phyloP scores from a whole-genome alignment of 2,113 vertebrate genomes.

The Vulpes vulpes region DNA sequence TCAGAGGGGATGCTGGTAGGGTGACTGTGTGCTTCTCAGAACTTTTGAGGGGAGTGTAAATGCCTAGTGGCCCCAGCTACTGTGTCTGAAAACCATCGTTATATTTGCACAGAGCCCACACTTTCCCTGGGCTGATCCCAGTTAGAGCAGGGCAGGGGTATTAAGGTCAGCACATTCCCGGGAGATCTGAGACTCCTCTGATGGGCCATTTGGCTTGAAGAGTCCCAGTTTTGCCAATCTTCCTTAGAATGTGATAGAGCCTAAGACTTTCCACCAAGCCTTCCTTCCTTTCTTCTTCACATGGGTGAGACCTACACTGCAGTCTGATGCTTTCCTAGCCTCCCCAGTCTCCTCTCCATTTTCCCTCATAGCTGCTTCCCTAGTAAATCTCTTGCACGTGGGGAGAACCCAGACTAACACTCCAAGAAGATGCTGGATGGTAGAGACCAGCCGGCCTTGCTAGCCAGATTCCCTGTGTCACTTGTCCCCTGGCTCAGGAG shows the following conservation, averaged over 20 bases:
- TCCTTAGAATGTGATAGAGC: not conserved
- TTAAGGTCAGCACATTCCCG: not conserved
- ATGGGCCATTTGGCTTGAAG: not conserved
- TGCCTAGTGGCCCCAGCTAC: not conserved
- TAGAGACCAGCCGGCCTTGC: not conserved
- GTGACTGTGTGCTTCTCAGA: not conserved
- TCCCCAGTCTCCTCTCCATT: not conserved
- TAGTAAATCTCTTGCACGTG: not conserved
- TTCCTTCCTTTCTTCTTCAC: not conserved
- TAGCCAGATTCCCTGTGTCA: not conserved
- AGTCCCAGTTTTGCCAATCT: not conserved
- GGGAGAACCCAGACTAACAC: not conserved
- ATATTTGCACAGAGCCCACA: not conserved
- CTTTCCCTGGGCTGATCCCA: not conserved
- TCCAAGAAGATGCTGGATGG: not conserved
- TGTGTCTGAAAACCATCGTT: not conserved
- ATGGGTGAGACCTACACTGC: accelerated
- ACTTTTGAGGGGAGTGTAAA: not conserved
- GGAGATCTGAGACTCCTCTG: not conserved
- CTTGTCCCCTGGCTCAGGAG: not conserved
- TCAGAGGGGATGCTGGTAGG: not conserved
- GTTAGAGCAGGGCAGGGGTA: not conserved
- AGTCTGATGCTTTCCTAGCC: not conserved
- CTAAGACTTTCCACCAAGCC: not conserved
- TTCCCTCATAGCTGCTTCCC: not conserved